These are phyloP conservation scores for Streblospio benedicti DNA, from an alignment of 1,140 invertebrate genomes.

Conservation along the genomic window DNA sequence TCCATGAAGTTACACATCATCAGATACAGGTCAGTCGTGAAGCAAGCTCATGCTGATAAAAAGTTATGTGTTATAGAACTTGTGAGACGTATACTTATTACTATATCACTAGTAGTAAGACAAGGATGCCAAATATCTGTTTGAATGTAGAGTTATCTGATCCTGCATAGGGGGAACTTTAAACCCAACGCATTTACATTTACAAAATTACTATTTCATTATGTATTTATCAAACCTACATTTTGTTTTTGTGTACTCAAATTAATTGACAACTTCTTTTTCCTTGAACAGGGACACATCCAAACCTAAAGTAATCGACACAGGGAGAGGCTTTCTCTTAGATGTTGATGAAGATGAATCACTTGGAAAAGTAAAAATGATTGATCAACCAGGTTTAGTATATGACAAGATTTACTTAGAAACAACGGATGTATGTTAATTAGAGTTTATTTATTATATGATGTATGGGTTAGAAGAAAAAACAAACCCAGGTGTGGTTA, in stretches of 20 bases:
- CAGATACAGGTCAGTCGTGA: no score
- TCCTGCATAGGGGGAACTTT: background rate
- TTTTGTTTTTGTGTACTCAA: background rate
- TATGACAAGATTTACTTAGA: slow-evolving; percentile 7
- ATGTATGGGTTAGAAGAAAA: background rate
- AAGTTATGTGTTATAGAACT: no score
- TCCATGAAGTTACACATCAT: no score
- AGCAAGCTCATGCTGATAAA: no score
- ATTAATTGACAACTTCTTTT: slow-evolving; percentile 48
- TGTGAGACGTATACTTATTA: no score
- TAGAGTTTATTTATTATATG: slow-evolving; percentile 16
- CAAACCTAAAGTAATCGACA: slow-evolving; percentile 60
- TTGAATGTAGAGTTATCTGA: background rate
- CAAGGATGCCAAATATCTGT: no score
- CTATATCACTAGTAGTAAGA: no score
- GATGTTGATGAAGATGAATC: slow-evolving; percentile 55
- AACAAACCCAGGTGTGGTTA: background rate
- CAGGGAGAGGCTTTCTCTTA: slow-evolving; percentile 77
- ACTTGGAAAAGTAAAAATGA: slow-evolving; percentile 22
- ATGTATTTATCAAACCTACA: background rate
- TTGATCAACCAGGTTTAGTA: slow-evolving; percentile 25
- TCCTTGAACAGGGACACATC: slow-evolving; percentile 50
- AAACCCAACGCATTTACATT: background rate
- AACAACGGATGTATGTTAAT: slow-evolving; percentile 22
- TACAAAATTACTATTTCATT: background rate